These are phyloP conservation scores for Atta colombica DNA, from an alignment of 1,140 invertebrate species.

Conservation along the genomic window DNA sequence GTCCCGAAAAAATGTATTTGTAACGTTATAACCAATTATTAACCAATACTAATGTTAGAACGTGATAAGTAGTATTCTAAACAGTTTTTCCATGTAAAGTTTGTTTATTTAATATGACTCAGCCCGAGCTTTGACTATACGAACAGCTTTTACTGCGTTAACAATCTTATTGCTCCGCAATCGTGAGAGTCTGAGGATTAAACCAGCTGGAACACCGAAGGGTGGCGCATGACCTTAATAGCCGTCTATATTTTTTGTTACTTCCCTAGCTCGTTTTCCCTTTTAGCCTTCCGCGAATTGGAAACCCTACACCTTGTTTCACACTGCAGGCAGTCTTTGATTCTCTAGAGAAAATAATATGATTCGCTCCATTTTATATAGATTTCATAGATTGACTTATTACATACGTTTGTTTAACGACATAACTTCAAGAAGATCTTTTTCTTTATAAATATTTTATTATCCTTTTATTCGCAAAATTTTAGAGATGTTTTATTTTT, in stretches of 20 bases:
- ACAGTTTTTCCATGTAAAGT: background rate
- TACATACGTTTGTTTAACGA: background rate
- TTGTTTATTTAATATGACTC: conserved; percentile 27
- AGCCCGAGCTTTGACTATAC: background rate
- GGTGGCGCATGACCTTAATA: conserved; percentile 27
- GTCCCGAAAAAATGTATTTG: background rate
- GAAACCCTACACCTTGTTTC: conserved; percentile 36
- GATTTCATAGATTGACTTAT: background rate
- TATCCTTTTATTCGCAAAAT: background rate
- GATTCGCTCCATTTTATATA: background rate
- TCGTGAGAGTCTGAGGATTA: conserved; percentile 31
- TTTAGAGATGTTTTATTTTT: background rate
- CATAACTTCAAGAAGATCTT: background rate
- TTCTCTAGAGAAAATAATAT: background rate
- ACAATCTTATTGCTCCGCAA: conserved; percentile 18
- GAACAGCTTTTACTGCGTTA: conserved; percentile 27
- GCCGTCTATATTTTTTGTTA: conserved; percentile 18
- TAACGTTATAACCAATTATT: background rate
- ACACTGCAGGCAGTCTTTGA: background rate
- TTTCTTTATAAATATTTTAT: background rate
- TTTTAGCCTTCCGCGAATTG: conserved; percentile 27
- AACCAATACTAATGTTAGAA: background rate
- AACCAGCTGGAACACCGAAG: conserved; percentile 27
- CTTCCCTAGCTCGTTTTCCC: background rate
- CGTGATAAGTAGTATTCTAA: background rate